Conservation (phyloP, 2,888 invertebrate genomes). For the Aspidiotus destructor region DNA sequence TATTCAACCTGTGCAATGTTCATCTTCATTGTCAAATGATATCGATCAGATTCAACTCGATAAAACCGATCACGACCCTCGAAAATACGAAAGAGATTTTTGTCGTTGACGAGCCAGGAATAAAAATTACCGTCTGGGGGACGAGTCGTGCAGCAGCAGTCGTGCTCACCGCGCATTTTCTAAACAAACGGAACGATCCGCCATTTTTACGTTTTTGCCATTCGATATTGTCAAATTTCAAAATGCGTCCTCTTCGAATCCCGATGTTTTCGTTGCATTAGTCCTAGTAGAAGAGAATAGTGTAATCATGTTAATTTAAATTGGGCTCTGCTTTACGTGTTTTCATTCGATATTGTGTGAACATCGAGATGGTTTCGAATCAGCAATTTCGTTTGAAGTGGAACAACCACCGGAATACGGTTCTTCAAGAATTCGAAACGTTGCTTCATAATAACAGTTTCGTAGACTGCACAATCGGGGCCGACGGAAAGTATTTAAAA, state of each 20-base stretch:
- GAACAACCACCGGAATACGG: slow-evolving; percentile 87
- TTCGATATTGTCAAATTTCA: neutral
- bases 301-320: too few relatives aligned
- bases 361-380: slow-evolving; percentile 44
- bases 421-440: slow-evolving; percentile 82
- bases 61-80: too few relatives aligned
- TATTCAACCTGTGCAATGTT: too few relatives aligned
- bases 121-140: too few relatives aligned
- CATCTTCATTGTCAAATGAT: too few relatives aligned
- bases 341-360: too few relatives aligned
- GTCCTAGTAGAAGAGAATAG: neutral
- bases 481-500: slow-evolving; percentile 79
- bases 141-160: too few relatives aligned
- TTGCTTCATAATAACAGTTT: slow-evolving; percentile 78
- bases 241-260: neutral
- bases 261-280: slow-evolving; percentile 7
- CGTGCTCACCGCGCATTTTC: neutral
- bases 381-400: slow-evolving; percentile 87
- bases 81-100: too few relatives aligned
- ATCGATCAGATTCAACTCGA: too few relatives aligned
- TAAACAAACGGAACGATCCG: neutral
- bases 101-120: too few relatives aligned
- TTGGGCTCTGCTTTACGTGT: too few relatives aligned
- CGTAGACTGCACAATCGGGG: slow-evolving; percentile 85
- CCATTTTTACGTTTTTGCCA: slow-evolving; percentile 8